A percentile compares a stretch with the other conserved stretches of the same genome.
Evolutionary conservation across 2,113 vertebrate genomes (phyloP).

Genomic region (Burhinus oedicnemus): DNA sequence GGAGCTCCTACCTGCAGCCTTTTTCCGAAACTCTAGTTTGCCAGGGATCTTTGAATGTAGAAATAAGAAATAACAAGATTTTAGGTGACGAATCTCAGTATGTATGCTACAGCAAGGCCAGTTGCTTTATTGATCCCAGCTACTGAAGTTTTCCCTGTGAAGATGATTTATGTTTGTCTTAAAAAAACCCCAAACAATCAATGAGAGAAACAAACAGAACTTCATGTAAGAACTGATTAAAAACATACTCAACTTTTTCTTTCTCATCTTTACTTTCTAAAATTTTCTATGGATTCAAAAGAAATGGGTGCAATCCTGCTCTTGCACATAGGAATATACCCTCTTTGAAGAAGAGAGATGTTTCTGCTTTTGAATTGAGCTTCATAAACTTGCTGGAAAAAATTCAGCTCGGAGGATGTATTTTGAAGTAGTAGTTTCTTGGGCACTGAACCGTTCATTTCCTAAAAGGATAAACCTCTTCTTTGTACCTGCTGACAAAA

Average conservation of each 20-base stretch:
- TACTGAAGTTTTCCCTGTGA: constrained; percentile 18
- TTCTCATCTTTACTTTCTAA: neutral
- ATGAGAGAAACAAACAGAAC: neutral
- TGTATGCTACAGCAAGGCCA: neutral
- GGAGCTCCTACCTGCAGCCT: neutral
- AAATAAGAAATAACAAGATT: neutral
- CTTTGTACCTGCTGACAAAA: neutral
- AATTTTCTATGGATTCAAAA: neutral
- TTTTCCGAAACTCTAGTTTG: neutral
- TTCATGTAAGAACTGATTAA: neutral
- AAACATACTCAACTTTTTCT: neutral
- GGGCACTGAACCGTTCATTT: neutral
- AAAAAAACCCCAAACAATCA: neutral
- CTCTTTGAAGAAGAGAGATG: neutral
- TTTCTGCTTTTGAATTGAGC: neutral
- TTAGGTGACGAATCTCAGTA: neutral
- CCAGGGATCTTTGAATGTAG: neutral
- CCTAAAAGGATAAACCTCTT: neutral
- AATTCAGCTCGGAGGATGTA: neutral
- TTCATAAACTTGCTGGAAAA: neutral
- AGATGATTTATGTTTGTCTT: constrained; percentile 31
- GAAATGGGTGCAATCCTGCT: neutral
- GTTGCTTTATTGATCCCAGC: constrained; percentile 5
- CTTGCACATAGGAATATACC: neutral
- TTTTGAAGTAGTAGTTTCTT: neutral